Conservation (phyloP, 2,113 vertebrate genomes). For the Proteles cristata region DNA sequence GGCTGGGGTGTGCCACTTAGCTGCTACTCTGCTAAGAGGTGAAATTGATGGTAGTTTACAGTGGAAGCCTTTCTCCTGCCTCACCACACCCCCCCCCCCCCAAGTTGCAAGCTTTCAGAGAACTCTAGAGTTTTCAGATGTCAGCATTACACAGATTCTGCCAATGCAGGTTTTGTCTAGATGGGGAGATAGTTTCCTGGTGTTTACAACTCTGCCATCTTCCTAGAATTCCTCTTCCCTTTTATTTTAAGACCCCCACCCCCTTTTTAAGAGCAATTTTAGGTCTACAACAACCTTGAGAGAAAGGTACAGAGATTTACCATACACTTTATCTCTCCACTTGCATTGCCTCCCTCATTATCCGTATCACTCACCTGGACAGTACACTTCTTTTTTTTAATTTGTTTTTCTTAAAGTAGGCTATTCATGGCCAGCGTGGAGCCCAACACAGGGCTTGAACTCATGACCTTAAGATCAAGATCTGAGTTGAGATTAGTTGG, state of each 20-base stretch:
- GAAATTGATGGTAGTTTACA: not conserved
- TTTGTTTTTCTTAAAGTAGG: too few relatives aligned
- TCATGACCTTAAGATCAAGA: too few relatives aligned
- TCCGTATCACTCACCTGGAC: not conserved
- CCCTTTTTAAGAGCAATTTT: not conserved
- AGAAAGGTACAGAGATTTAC: not conserved
- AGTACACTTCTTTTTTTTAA: not conserved
- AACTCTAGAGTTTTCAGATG: not conserved
- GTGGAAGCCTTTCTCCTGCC: not conserved
- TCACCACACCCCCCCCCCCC: too few relatives aligned
- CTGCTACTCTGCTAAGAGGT: not conserved
- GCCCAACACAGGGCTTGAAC: too few relatives aligned
- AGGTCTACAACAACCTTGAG: not conserved
- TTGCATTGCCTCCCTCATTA: not conserved
- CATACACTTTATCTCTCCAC: not conserved
- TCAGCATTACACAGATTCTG: not conserved
- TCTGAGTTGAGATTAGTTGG: too few relatives aligned
- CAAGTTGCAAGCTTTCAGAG: not conserved
- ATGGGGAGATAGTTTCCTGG: not conserved
- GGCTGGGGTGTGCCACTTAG: not conserved
- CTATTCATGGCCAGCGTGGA: too few relatives aligned
- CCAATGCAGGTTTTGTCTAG: not conserved
- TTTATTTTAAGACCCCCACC: not conserved
- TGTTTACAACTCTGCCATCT: not conserved
- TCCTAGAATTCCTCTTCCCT: not conserved